Percentiles rank a stretch among this genome's conserved stretches.
phyloP scores from a whole-genome alignment of 2,797 vertebrate genomes.

The Takifugu ocellatus region DNA sequence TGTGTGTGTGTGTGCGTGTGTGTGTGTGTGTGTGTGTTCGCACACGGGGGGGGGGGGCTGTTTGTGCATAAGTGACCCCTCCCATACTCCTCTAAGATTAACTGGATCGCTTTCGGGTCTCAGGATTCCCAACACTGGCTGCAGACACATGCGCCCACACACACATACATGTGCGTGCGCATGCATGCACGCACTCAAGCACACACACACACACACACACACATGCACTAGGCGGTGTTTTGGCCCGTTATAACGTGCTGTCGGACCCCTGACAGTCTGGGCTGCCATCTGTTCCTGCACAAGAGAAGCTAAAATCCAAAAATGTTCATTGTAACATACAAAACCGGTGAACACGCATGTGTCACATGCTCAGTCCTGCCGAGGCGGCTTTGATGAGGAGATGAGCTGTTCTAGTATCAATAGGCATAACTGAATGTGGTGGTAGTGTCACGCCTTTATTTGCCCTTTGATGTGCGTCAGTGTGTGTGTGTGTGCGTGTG shows the following conservation, averaged over 20 bases:
- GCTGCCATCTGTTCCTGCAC: constrained; percentile 59
- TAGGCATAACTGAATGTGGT: background rate
- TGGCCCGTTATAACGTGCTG: constrained; percentile 37
- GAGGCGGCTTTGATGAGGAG: too few relatives aligned
- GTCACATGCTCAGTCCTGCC: too few relatives aligned
- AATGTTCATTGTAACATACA: constrained; percentile 17
- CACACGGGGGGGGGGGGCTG: constrained; percentile 7
- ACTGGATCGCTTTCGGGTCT: constrained; percentile 71
- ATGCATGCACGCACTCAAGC: background rate
- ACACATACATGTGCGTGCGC: background rate
- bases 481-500: too few relatives aligned
- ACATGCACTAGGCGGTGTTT: constrained; percentile 44
- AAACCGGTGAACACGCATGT: too few relatives aligned
- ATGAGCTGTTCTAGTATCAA: constrained; percentile 8
- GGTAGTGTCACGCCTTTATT: constrained; percentile 2
- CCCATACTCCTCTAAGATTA: constrained; percentile 55
- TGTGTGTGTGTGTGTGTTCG: constrained; percentile 3
- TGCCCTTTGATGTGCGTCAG: too few relatives aligned
- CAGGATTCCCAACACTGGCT: constrained; percentile 49
- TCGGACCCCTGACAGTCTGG: constrained; percentile 59
- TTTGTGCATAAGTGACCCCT: constrained; percentile 27
- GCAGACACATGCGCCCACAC: constrained; percentile 3
- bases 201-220: constrained; percentile 24
- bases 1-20: background rate
- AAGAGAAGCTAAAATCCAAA: constrained; percentile 38